phyloP scores from a whole-genome alignment of 2,888 invertebrate genomes.

The Yponomeuta malinellus region DNA sequence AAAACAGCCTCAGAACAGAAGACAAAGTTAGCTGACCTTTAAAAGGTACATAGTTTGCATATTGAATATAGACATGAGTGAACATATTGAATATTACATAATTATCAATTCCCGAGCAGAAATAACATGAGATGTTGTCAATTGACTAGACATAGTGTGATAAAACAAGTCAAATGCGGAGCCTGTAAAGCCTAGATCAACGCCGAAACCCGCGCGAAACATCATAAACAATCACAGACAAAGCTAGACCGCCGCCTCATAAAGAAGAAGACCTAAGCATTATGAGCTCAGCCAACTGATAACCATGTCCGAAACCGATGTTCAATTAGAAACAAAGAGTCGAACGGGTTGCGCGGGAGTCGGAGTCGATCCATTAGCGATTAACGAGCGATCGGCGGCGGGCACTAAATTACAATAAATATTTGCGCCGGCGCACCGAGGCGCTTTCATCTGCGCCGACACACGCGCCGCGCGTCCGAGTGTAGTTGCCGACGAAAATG shows the following conservation, averaged over 20 bases:
- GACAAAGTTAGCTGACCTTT: too few relatives aligned
- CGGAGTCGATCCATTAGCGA: conserved; percentile 67
- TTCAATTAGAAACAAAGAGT: conserved; percentile 16
- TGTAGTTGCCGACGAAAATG: conserved; percentile 5
- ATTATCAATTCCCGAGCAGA: too few relatives aligned
- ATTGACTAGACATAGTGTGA: neutral
- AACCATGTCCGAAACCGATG: conserved; percentile 12
- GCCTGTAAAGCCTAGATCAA: neutral
- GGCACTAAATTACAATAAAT: conserved; percentile 75
- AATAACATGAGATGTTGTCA: too few relatives aligned
- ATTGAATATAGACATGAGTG: too few relatives aligned
- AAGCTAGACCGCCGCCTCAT: neutral
- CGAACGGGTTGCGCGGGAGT: conserved; percentile 36
- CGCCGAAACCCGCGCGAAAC: neutral
- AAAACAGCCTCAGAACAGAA: too few relatives aligned
- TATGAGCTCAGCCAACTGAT: neutral
- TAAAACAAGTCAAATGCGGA: neutral
- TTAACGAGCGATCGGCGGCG: conserved; percentile 66
- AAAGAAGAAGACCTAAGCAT: neutral
- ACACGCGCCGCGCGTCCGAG: conserved; percentile 54
- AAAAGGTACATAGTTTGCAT: too few relatives aligned
- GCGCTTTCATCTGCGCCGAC: conserved; percentile 65
- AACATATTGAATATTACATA: too few relatives aligned
- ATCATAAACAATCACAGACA: neutral
- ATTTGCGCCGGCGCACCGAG: conserved; percentile 60